Base-by-base conservation (phyloP, 1,140 invertebrate species). In the Zaprionus tsacasi region DNA sequence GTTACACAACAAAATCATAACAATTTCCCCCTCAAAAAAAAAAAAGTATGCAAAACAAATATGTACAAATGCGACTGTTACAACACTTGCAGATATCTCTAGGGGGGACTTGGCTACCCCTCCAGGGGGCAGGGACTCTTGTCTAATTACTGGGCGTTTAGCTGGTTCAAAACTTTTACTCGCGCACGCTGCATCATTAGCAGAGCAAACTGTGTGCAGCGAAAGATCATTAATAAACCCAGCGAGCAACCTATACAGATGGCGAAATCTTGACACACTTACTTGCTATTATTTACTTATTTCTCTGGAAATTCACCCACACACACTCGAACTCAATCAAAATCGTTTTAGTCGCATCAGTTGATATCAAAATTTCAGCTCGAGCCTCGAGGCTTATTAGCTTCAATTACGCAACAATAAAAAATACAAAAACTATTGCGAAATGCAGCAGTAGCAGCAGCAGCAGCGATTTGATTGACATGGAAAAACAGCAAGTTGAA, bases 111-210 rank as follows among this genome's bases (percentile, higher is more conserved):
- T 25, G 17, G 27, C 27, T 30, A 21, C 27, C 8, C 21, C 58
- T 38, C 15, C 48, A 52, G 65, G 13, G 33, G 45, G 12, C 15
- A 59, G 13, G 38, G 45, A 12, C 21, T 43, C 57, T 66, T 13
- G 63, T 59, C 79, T 82, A 78, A 82, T 81, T 74, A 55, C 69
- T 69, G 69, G 79, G 78, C 74, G 74, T 74, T 81, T 61, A 66
- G 54, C 38, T 45, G 43, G 27, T 61, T 38, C 36, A 61, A 48
- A 63, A 70, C 52, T 69, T 65, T 75, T 68, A 64, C 59, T 11
- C 55, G 35, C 43, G 27, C 43, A 6, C 27, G 27, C 27, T 58
- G 25, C 43, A 57, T 77, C 78, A 74, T 70, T 77, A 77, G 35
- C 21, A 38, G 50, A 55, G 36, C 45, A 27, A 27, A 55, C 13